Base-by-base conservation (phyloP, 1,140 invertebrate genomes). In the Meloidogyne floridensis region DNA sequence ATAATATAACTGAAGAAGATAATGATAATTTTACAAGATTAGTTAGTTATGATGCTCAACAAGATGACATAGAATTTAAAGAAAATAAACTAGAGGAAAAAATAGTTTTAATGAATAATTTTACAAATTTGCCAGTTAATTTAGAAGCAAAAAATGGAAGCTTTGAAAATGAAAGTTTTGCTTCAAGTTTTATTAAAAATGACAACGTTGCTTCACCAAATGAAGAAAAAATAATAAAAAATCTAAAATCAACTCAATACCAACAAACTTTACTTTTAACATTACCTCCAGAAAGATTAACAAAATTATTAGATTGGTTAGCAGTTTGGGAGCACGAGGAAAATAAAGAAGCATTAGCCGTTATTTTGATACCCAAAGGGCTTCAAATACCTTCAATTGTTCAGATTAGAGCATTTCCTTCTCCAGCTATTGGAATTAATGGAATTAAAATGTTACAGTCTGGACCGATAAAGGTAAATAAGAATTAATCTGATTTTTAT, bases 291-390 rank as follows among this genome's bases (percentile, higher is more conserved):
- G 80, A 77, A 6, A 69, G 77, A 32, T 74, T 59, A 47, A 77
- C 90, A 18, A 89, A 83, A 59, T 73, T 69, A 32, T 42, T 87
- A 8, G 72, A 90, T 80, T 88, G 87, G 87, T 71, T 90, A 11
- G 89, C 87, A 15, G n/a, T 88, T 15, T 83, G 79, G 51, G 86
- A 88, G 56, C 87, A 88, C 53, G 82, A 6, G 0, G 59, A 65
- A 65, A 65, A 65, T 65, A 43, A 84, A 80, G 72, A 85, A 81
- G 42, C 84, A 10, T 11, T 84, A 13, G 84, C 83, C 18, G 15
- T 77, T 32, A 72, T 84, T 59, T 70, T 84, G 8, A 85, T 84
- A 15, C 83, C 77, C 13, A 81, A 80, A 54, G 88, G 86, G 42
- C 89, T 88, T 73, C 81, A 81, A 73, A 75, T 87, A 20, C 87